Conservation (phyloP, 2,888 invertebrate genomes). For the Hyposoter didymator region DNA sequence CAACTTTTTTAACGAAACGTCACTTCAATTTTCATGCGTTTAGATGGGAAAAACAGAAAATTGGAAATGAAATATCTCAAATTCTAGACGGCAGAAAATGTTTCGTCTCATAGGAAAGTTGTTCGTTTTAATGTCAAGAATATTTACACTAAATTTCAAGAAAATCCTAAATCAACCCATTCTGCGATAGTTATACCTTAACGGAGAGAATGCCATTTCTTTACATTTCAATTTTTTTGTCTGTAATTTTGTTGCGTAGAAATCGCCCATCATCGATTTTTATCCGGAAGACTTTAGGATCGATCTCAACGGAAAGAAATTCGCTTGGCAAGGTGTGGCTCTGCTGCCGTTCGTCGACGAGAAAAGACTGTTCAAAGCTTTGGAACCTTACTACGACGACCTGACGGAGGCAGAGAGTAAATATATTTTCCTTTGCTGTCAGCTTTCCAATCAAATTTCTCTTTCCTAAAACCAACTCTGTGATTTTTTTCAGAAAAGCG, state of each 20-base stretch:
- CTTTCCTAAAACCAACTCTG: conserved; percentile 15
- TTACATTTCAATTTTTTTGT: not conserved
- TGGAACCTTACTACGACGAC: conserved; percentile 91
- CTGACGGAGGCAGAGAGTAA: conserved; percentile 94
- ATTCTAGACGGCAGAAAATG: no score
- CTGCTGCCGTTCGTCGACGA: conserved; percentile 99
- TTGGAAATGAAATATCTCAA: no score
- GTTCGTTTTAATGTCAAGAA: no score
- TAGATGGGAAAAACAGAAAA: no score
- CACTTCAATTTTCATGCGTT: no score
- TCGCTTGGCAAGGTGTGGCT: conserved; percentile 99
- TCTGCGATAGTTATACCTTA: no score
- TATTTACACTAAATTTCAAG: no score
- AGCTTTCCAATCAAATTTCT: conserved; percentile 5
- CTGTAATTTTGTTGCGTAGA: conserved; percentile 84
- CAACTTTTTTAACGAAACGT: no score
- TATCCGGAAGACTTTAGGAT: conserved; percentile 99
- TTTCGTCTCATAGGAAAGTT: no score
- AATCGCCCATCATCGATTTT: conserved; percentile 98
- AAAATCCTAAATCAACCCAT: no score
- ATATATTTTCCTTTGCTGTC: conserved; percentile 66
- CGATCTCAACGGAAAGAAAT: conserved; percentile 99
- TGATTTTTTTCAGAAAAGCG: conserved; percentile 86
- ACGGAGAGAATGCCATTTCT: not conserved
- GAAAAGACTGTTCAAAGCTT: conserved; percentile 92